Evolutionary conservation across 2,888 invertebrate genomes (phyloP).

Genomic region (Merodon equestris): DNA sequence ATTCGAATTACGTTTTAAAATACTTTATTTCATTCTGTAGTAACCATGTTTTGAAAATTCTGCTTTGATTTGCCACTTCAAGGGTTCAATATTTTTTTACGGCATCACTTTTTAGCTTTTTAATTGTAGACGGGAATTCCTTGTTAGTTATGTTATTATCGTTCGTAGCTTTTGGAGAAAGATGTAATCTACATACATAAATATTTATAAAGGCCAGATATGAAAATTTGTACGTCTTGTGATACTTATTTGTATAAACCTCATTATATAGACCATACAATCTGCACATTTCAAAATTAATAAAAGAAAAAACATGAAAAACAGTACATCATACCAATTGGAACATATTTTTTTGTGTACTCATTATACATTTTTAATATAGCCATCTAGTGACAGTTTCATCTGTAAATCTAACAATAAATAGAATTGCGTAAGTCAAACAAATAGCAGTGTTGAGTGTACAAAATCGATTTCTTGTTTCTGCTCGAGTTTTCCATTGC

Average conservation of each 20-base stretch:
- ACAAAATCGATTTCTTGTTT: slow-evolving; percentile 45
- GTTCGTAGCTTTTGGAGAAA: too few relatives aligned
- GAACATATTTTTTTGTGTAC: slow-evolving; percentile 51
- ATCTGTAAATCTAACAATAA: slow-evolving; percentile 94
- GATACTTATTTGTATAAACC: neutral
- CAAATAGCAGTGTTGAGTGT: slow-evolving; percentile 56
- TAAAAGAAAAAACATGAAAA: slow-evolving; percentile 6
- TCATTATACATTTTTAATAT: slow-evolving; percentile 74
- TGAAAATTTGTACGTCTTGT: neutral
- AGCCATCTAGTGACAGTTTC: slow-evolving; percentile 96
- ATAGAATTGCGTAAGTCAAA: slow-evolving; percentile 93
- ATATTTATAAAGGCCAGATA: neutral
- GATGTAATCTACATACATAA: too few relatives aligned
- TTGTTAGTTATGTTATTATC: too few relatives aligned
- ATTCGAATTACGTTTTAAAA: too few relatives aligned
- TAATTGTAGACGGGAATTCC: too few relatives aligned
- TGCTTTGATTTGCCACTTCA: too few relatives aligned
- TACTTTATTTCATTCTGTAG: too few relatives aligned
- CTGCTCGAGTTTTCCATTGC: slow-evolving; percentile 51
- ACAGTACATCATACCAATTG: slow-evolving; percentile 55
- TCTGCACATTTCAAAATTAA: slow-evolving; percentile 41
- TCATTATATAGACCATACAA: slow-evolving; percentile 23
- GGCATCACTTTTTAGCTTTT: too few relatives aligned
- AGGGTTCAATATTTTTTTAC: too few relatives aligned
- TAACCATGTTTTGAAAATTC: too few relatives aligned